Evolutionary conservation across 2,888 invertebrate species (phyloP), one percentile per base, ranked within the genome.

Genomic region (Drosophila hamatofila): DNA sequence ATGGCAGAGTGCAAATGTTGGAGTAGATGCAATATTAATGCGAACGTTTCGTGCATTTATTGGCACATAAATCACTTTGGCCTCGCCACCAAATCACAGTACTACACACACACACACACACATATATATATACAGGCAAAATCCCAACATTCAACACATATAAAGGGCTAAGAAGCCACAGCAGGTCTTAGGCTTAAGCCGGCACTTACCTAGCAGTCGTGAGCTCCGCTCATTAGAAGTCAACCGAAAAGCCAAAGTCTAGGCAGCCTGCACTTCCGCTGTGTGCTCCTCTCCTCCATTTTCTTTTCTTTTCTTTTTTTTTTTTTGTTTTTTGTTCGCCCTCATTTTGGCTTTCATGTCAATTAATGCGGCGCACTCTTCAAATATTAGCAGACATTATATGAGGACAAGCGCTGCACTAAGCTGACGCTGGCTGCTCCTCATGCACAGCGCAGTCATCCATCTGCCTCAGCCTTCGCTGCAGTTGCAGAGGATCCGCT

Each of bases 281-380:
- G 27, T 9, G 27, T 48, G 16, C 6, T n/a, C 12, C 54, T 7
- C 54, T 27, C 25, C n/a, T 23, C 7, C n/a, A 16, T 16, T 35
- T 44, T 14, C 44, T 44, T 44, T 37, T n/a, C n/a, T 7, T 3
- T 11, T 41, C 9, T 18, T 9, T 41, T 11, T 0, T 41, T 41
- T 18, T 41, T 16, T 42, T 21, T 6, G 35, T 21, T 54, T 49
- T 27, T 54, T 44, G 63, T 54, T 55, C 42, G 56, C 33, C 56
- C 56, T 56, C 56, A 44, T 44, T 66, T 33, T 57, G 39, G 37
- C 57, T 76, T 72, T 83, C 70, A 78, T 85, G 88, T 89, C 84
- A 89, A 90, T 89, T 88, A 89, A 88, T 88, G 90, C 88, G 86
- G 80, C 74, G 72, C 71, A 82, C 83, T 84, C 89, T 87, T 89